Conservation (phyloP, 2,888 invertebrate genomes). For the Nemoura dubitans region DNA sequence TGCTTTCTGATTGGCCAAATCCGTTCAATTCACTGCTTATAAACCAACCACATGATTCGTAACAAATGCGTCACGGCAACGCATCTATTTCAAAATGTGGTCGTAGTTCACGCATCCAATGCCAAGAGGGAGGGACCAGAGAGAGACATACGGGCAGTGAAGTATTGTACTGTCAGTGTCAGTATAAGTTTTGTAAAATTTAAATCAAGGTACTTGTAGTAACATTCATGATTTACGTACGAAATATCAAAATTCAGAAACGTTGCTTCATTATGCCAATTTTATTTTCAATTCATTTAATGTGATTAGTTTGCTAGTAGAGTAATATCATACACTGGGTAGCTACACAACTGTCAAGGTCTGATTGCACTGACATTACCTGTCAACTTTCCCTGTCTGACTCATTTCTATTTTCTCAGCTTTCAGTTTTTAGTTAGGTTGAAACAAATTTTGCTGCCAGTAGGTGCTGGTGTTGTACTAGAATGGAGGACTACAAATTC, state of each 20-base stretch:
- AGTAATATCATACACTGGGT: too few species aligned
- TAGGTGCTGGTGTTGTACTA: background rate
- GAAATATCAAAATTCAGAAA: background rate
- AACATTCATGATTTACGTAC: background rate
- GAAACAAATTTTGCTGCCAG: background rate
- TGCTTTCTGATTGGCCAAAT: background rate
- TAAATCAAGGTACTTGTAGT: background rate
- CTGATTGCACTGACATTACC: slow-evolving; percentile 27
- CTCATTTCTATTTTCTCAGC: background rate
- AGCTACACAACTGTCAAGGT: slow-evolving; percentile 12
- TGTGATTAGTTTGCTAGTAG: background rate
- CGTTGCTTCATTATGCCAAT: background rate
- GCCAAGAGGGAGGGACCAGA: background rate
- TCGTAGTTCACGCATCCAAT: background rate
- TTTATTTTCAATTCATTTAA: background rate
- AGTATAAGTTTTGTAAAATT: background rate
- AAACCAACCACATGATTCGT: background rate
- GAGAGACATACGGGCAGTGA: background rate
- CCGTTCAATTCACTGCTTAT: background rate
- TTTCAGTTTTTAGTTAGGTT: background rate
- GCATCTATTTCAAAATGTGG: background rate
- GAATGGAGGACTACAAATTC: slow-evolving; percentile 98
- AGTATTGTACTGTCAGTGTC: background rate
- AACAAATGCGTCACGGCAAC: background rate
- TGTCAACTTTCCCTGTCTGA: slow-evolving; percentile 15